Evolutionary conservation across 2,888 invertebrate genomes (phyloP).

Genomic region (Apeira syringaria): DNA sequence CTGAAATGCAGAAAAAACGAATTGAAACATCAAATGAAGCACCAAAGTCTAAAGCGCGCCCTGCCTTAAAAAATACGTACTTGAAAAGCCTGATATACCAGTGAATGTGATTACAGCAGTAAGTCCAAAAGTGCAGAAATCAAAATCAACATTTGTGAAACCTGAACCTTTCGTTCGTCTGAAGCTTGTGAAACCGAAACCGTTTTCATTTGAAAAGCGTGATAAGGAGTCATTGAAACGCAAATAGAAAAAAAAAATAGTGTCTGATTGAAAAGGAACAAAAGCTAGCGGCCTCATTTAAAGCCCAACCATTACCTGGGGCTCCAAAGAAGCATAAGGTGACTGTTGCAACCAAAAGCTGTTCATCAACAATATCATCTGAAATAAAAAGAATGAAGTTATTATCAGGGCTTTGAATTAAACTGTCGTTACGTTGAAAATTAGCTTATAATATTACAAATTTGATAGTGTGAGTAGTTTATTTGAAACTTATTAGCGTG

Average conservation of each 20-base stretch:
- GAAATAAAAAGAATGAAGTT: conserved; percentile 62
- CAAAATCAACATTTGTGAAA: too few relatives aligned
- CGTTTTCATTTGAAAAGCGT: conserved; percentile 84
- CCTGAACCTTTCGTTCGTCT: too few relatives aligned
- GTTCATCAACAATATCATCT: conserved; percentile 58
- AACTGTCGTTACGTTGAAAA: conserved; percentile 16
- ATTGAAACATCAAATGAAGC: conserved; percentile 42
- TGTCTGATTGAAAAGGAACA: conserved; percentile 82
- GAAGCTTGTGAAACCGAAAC: conserved; percentile 67
- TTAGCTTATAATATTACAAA: not conserved
- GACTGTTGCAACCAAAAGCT: conserved; percentile 45
- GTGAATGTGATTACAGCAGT: too few relatives aligned
- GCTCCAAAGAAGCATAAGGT: conserved; percentile 68
- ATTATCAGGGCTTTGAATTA: conserved; percentile 25
- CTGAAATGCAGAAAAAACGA: conserved; percentile 77
- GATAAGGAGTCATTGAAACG: conserved; percentile 82
- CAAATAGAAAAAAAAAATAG: conserved; percentile 85
- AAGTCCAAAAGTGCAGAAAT: too few relatives aligned
- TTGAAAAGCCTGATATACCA: too few relatives aligned
- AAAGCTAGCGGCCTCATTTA: conserved; percentile 86
- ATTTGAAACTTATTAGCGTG: too few relatives aligned
- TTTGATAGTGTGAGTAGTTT: too few relatives aligned
- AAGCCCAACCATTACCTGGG: conserved; percentile 87
- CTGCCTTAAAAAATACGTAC: conserved; percentile 74
- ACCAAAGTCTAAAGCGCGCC: conserved; percentile 84